Evolutionary conservation across 2,888 invertebrate species (phyloP).

Genomic region (Crioceris asparagi): DNA sequence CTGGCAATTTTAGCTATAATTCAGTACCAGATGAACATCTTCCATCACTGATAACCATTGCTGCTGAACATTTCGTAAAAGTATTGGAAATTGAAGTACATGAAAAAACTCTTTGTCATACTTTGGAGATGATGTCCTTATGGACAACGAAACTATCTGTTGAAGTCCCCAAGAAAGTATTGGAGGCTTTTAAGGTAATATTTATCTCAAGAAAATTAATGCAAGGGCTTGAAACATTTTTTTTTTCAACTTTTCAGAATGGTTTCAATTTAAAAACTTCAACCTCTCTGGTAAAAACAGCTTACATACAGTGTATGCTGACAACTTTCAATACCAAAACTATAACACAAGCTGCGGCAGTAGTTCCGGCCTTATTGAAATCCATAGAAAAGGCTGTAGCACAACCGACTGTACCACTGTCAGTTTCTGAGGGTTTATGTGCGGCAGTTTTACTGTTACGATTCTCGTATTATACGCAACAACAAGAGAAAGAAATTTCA

Average conservation of each 20-base stretch:
- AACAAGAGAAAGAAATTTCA: constrained; percentile 40
- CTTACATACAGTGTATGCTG: constrained; percentile 68
- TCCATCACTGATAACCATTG: constrained; percentile 48
- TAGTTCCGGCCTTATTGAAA: constrained; percentile 55
- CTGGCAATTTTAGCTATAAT: constrained; percentile 64
- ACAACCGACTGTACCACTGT: constrained; percentile 60
- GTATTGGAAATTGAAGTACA: constrained; percentile 82
- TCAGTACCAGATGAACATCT: constrained; percentile 49
- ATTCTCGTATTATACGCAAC: constrained; percentile 41
- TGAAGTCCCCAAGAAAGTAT: constrained; percentile 53
- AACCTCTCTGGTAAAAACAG: constrained; percentile 63
- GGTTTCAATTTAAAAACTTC: constrained; percentile 65
- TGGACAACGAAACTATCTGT: constrained; percentile 63
- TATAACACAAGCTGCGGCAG: constrained; percentile 36
- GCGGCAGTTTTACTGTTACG: constrained; percentile 58
- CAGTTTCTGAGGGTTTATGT: constrained; percentile 60
- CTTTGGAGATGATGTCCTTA: constrained; percentile 66
- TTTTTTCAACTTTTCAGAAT: constrained; percentile 44
- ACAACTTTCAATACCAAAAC: constrained; percentile 50
- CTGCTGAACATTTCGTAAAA: constrained; percentile 58
- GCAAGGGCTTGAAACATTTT: too few relatives aligned
- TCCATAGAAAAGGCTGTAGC: constrained; percentile 65
- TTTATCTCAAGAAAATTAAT: too few relatives aligned
- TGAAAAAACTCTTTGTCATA: constrained; percentile 77
- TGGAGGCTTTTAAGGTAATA: constrained; percentile 51